Base-by-base conservation (phyloP, 1,140 invertebrate genomes). In the Drosophila lacertosa region DNA sequence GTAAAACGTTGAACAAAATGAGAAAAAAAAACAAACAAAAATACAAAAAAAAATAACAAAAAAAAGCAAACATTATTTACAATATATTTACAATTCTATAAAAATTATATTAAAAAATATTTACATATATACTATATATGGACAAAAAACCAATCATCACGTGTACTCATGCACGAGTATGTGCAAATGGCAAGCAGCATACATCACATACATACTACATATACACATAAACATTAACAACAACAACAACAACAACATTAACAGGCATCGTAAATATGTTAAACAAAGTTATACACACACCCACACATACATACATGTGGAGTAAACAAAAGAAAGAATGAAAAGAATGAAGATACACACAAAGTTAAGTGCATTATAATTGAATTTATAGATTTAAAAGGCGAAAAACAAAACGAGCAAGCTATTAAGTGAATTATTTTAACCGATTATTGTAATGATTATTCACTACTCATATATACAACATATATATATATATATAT, bases 341-440 rank as follows among this genome's bases (percentile, higher is more conserved):
- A 35, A 24, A 45, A 26, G 10, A 67, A 42, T 26, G 20, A 48
- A 53, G 33, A 54, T 50, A 66, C 24, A 64, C 60, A 74, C 64
- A 78, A 83, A 86, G 74, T 88, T 88, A 88, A 88, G 82, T 88
- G 82, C 82, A 88, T 88, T 88, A 88, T 78, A 89, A 89, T 88
- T 88, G 82, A 88, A 88, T 82, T 86, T 86, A 86, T 88, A 86
- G 82, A 86, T 65, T 82, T 86, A 88, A 86, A 78, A 42, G 20
- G 18, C n/a, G 10, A 54, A 20, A 42, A 62, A 58, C 3, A 18
- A 24, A 60, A 55, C 42, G 26, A 67, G 63, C 59, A 83, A 69
- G 62, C 62, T 81, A 82, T 82, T 81, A 81, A 80, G 71, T 80
- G 60, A 78, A 79, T 83, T 64, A 83, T 80, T 83, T 83, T 76